A percentile compares a stretch with the other conserved stretches of the same genome.
phyloP scores from a whole-genome alignment of 2,113 vertebrate species.

The Nerophis ophidion region DNA sequence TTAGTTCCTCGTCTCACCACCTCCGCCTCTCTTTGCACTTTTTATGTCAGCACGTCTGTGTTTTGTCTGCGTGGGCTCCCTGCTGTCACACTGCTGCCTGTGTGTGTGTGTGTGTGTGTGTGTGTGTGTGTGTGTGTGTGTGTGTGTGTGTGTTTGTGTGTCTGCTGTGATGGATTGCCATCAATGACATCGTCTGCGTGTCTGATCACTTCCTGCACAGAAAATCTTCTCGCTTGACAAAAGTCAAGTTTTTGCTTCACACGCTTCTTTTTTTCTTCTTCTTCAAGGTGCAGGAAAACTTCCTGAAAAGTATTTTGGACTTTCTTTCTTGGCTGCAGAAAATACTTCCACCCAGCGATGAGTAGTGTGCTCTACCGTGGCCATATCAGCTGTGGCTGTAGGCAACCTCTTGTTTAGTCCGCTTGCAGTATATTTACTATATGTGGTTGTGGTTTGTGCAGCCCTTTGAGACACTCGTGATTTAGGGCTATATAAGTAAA shows the following conservation, averaged over 20 bases:
- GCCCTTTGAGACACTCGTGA: too few relatives aligned
- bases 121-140: slow-evolving; percentile 52
- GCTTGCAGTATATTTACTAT: too few relatives aligned
- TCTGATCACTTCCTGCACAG: not conserved
- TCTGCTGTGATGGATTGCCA: not conserved
- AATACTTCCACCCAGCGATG: too few relatives aligned
- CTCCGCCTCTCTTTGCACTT: slow-evolving; percentile 47
- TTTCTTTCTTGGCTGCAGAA: too few relatives aligned
- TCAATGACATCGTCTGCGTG: not conserved
- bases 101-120: slow-evolving; percentile 8
- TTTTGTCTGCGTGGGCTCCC: slow-evolving; percentile 59
- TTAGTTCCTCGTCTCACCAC: slow-evolving; percentile 17
- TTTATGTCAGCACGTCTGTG: slow-evolving; percentile 60
- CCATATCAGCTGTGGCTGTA: too few relatives aligned
- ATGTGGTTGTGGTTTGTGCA: too few relatives aligned
- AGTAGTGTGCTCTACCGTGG: too few relatives aligned
- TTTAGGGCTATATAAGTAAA: too few relatives aligned
- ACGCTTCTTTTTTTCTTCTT: not conserved
- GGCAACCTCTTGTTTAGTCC: too few relatives aligned
- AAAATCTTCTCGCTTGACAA: too few relatives aligned
- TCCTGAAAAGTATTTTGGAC: too few relatives aligned
- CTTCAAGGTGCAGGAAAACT: not conserved
- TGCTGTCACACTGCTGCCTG: slow-evolving; percentile 56
- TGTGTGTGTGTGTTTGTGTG: slow-evolving; percentile 23
- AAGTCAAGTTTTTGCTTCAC: slow-evolving; percentile 1